Evolutionary conservation across 2,888 invertebrate species (phyloP), one percentile per base, ranked within the genome.

Genomic region (Mechanitis mazaeus): DNA sequence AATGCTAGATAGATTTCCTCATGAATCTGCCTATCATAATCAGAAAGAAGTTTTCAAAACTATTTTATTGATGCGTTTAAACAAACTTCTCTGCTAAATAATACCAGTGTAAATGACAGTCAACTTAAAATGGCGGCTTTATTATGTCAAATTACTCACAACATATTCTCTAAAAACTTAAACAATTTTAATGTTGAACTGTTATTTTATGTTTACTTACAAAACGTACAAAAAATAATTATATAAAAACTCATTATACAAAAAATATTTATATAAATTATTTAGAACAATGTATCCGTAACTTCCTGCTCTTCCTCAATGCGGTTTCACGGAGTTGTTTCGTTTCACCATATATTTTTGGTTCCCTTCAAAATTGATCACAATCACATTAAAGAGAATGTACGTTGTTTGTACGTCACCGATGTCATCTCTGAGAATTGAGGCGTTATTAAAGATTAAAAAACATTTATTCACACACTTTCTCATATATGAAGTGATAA

Each of bases 391-490:
- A 68, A 70, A 66, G 73, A 74, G 75, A 77, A 75, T 75, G 75
- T 65, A 59, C 55, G 11, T 53, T 57, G 73, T 75, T 70, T 33
- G 53, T 28, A 58, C 72, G 72, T 72, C 72, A 67, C 71, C 73
- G 75, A 78, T 76, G 75, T 78, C 80, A 76, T 78, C 75, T 77
- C 58, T 64, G 68, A 63, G 74, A 75, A 84, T 83, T 83, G 79
- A 85, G 81, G 76, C 76, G 79, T 81, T 71, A 71, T 64, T 70
- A 73, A 75, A 75, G 76, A 72, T 73, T 72, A 72, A 73, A 77
- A 75, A 78, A 75, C 77, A 80, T 80, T 77, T 79, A 79, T 70
- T 77, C 71, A 74, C 66, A 71, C 71, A 73, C 77, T 78, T 78
- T 74, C 67, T 66, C 75, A 76, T 72, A 78, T 77, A 79, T 81